phyloP scores from a whole-genome alignment of 2,797 vertebrate species.

The Odontamblyopus lacepedii region DNA sequence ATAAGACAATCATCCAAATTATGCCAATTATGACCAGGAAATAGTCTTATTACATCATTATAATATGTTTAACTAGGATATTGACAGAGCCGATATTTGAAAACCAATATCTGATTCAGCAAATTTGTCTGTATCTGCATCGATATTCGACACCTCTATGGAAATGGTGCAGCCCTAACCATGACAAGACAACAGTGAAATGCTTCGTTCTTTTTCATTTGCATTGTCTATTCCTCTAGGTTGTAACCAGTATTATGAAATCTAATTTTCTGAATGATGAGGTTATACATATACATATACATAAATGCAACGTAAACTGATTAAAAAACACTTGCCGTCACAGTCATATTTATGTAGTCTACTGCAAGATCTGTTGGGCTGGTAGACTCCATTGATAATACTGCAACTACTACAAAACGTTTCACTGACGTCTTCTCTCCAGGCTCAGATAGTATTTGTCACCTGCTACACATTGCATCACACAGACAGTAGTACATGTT shows the following conservation, averaged over 20 bases:
- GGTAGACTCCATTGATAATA: too few species aligned
- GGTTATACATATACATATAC: too few species aligned
- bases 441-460: background rate
- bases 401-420: background rate
- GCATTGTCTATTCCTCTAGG: background rate
- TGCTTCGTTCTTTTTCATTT: background rate
- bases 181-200: background rate
- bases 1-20: too few species aligned
- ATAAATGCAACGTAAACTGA: too few species aligned
- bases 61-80: too few species aligned
- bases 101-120: too few species aligned
- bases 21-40: too few species aligned
- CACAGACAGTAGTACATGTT: background rate
- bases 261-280: background rate
- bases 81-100: too few species aligned
- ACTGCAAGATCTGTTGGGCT: background rate
- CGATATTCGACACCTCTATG: too few species aligned
- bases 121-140: too few species aligned
- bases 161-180: too few species aligned
- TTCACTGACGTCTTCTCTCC: background rate
- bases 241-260: background rate
- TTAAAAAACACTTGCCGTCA: background rate
- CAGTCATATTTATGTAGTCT: background rate
- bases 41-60: too few species aligned
- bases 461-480: background rate